Conservation (phyloP, 2,797 vertebrate species). For the Anguilla pacifica region DNA sequence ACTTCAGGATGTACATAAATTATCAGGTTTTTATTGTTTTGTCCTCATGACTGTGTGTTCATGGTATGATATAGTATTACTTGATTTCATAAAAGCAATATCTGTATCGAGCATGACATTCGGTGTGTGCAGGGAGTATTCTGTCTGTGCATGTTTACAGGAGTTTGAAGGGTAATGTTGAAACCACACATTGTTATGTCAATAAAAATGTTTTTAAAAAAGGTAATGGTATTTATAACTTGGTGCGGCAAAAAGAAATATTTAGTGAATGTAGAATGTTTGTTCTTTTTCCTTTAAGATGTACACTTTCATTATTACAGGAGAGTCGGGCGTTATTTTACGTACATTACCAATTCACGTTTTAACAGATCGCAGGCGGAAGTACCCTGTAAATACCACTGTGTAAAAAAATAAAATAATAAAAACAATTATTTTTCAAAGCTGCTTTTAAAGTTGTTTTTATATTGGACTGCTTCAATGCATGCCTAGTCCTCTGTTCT, state of each 20-base stretch:
- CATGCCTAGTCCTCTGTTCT: not conserved
- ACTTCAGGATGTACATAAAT: no score
- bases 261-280: conserved; percentile 31
- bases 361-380: conserved; percentile 50
- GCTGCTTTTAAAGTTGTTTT: conserved; percentile 5
- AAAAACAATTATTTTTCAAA: conserved; percentile 69
- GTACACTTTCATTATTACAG: conserved; percentile 53
- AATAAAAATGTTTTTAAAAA: conserved; percentile 62
- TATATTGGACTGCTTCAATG: not conserved
- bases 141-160: conserved; percentile 59
- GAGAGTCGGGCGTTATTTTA: conserved; percentile 62
- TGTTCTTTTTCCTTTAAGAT: conserved; percentile 51
- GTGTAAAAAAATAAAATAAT: conserved; percentile 74
- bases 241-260: conserved; percentile 72
- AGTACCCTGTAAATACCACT: conserved; percentile 69
- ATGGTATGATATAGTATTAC: conserved; percentile 28
- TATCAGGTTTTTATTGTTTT: no score
- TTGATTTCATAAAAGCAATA: conserved; percentile 36
- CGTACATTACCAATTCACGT: conserved; percentile 49
- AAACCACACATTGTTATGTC: conserved; percentile 59
- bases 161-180: conserved; percentile 65
- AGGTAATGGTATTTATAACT: conserved; percentile 76
- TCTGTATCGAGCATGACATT: conserved; percentile 42
- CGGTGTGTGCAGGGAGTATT: conserved; percentile 50
- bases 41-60: not conserved